Evolutionary conservation across 2,113 vertebrate species (phyloP).

Genomic region (Colaptes auratus): DNA sequence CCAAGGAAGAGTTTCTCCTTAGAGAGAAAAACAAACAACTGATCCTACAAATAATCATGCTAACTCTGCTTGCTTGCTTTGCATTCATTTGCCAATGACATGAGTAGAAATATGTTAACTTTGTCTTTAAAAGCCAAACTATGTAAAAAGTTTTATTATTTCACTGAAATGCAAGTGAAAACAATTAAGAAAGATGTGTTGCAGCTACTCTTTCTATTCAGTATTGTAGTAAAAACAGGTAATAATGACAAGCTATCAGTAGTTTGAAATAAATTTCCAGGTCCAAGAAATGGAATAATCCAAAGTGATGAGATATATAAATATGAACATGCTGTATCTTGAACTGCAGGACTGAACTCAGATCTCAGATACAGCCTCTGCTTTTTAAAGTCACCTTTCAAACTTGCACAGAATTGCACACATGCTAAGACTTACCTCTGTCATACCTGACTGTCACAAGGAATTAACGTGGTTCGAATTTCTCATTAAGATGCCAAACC

Average conservation of each 20-base stretch:
- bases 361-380: not conserved
- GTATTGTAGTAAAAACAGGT: not conserved
- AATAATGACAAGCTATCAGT: not conserved
- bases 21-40: constrained; percentile 71
- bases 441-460: not conserved
- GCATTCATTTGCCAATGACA: not conserved
- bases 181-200: not conserved
- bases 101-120: not conserved
- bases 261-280: not conserved
- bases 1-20: constrained; percentile 61
- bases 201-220: not conserved
- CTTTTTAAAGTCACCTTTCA: not conserved
- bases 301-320: not conserved
- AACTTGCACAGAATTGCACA: not conserved
- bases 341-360: not conserved
- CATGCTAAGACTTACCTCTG: not conserved
- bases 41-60: constrained; percentile 36
- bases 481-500: not conserved
- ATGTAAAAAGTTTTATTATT: not conserved
- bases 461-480: not conserved
- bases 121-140: constrained; percentile 1
- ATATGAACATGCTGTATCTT: not conserved
- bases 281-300: not conserved
- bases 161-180: not conserved
- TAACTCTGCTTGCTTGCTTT: not conserved